phyloP scores from a whole-genome alignment of 2,113 vertebrate species.

The Athene noctua region DNA sequence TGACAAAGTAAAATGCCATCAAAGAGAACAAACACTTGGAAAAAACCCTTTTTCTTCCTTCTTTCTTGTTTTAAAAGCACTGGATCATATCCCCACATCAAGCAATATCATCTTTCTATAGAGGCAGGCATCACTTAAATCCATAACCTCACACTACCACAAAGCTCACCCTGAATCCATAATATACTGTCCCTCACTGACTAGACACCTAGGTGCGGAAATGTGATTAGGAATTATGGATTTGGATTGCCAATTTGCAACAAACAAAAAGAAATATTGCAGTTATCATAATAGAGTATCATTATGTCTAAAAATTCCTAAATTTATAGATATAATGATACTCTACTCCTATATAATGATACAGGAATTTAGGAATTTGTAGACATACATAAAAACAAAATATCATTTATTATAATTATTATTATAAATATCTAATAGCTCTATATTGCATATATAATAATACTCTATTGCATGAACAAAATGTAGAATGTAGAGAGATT shows the following conservation, averaged over 20 bases:
- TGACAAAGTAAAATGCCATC: neutral
- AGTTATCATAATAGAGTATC: neutral
- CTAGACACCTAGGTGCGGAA: neutral
- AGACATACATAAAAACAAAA: neutral
- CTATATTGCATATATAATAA: neutral
- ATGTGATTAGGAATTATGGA: neutral
- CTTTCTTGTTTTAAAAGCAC: neutral
- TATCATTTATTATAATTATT: neutral
- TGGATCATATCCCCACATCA: neutral
- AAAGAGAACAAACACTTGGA: neutral
- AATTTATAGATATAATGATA: neutral
- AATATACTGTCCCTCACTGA: neutral
- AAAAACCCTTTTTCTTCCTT: neutral
- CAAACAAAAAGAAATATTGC: neutral
- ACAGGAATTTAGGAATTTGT: neutral
- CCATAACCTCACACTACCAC: neutral
- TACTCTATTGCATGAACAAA: neutral
- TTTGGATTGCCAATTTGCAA: neutral
- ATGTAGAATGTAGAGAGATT: neutral
- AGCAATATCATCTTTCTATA: neutral
- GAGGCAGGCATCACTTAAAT: neutral
- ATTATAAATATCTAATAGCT: neutral
- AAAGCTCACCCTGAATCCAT: neutral
- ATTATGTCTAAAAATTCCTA: neutral
- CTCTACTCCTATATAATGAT: neutral